Base-by-base conservation (phyloP, 2,113 vertebrate species). In the Shinisaurus crocodilurus region DNA sequence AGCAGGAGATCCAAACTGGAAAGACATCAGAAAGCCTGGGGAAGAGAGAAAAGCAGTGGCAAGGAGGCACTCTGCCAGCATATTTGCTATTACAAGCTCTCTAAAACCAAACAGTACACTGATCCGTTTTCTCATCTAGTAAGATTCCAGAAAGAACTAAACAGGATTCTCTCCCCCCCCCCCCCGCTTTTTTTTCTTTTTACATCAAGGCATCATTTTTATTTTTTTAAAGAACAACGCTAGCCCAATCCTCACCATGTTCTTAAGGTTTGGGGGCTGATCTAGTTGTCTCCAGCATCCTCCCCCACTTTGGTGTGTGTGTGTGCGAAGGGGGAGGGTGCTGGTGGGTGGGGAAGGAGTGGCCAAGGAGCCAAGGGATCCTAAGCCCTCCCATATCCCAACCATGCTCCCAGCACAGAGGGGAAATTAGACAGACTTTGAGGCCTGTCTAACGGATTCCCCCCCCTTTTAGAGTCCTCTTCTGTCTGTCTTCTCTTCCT, bases 1-100 rank as follows among this genome's bases (percentile, higher is more conserved):
- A 93, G 97, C 98, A 97, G 98, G 97, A 98, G 97, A 96, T 96
- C 95, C 97, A 97, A 97, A 97, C 98, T 97, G 97, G 97, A 97
- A 96, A 97, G 96, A 96, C 97, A 97, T 97, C 97, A 98, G 97
- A 97, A 97, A 97, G 96, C 96, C 95, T 94, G 60, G 63, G 91
- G 85, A 95, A 95, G 93, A 86, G 93, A 93, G 90, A 93, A 92
- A 96, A 65, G 90, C 91, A 92, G 32, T 40, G 74, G 93, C 91
- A 32, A 87, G 88, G 82, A 75, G 89, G 95, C 95, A 93, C 86
- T 45, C n/a, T 84, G 94, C 96, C 95, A 96, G 91, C 48, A 1
- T 50, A 86, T 92, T 95, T 88, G 57, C 80, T 85, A 15, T 93
- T 93, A 34, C 12, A 8, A 50, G 16, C 25, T 81, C 15, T 67